Conservation (phyloP, 1,140 invertebrate species). For the Mactra quadrangularis region DNA sequence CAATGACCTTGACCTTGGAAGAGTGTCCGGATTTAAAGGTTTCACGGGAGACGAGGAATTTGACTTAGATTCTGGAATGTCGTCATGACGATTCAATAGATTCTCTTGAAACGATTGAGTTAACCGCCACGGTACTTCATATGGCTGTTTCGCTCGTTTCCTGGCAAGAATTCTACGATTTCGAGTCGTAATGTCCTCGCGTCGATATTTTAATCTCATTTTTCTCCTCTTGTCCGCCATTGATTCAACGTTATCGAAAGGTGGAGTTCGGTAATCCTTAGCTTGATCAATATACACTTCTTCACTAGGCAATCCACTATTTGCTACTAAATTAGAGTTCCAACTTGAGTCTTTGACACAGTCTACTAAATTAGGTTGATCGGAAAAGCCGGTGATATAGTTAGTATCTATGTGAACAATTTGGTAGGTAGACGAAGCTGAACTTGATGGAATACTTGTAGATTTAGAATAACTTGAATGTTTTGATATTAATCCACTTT, state of each 20-base stretch:
- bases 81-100: slow-evolving; percentile 44
- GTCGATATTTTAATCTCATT: slow-evolving; percentile 63
- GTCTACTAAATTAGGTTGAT: slow-evolving; percentile 16
- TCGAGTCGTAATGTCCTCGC: slow-evolving; percentile 43
- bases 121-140: slow-evolving; percentile 78
- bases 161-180: slow-evolving; percentile 41
- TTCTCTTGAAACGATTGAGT: slow-evolving; percentile 71
- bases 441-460: slow-evolving; percentile 21
- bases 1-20: slow-evolving; percentile 77
- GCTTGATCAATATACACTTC: slow-evolving; percentile 10
- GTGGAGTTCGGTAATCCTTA: slow-evolving; percentile 20
- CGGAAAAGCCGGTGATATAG: slow-evolving; percentile 74
- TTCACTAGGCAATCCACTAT: slow-evolving; percentile 20
- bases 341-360: neutral
- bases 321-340: too few species aligned
- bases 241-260: slow-evolving; percentile 35
- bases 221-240: slow-evolving; percentile 39
- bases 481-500: slow-evolving; percentile 52
- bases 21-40: slow-evolving; percentile 39
- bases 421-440: slow-evolving; percentile 61
- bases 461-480: neutral
- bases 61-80: slow-evolving; percentile 69
- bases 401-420: slow-evolving; percentile 77
- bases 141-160: slow-evolving; percentile 75
- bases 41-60: slow-evolving; percentile 76